Evolutionary conservation across 2,113 vertebrate genomes (phyloP).

Genomic region (Hystrix brachyura): DNA sequence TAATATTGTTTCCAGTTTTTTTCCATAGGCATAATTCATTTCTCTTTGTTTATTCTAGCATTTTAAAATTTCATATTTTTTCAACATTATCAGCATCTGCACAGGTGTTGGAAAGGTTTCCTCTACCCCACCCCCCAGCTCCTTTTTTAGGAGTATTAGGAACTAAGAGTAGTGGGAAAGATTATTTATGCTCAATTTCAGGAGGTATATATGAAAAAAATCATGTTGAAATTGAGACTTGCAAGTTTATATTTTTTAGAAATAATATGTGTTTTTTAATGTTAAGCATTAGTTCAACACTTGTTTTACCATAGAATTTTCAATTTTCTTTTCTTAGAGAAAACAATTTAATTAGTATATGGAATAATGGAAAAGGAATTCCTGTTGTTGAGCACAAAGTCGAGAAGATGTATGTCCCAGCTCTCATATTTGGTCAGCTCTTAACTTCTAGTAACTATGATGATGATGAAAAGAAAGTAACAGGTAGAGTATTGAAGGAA

Average conservation of each 20-base stretch:
- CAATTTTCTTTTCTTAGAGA: slow-evolving; percentile 89
- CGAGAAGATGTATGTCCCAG: slow-evolving; percentile 98
- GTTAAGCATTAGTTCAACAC: slow-evolving; percentile 34
- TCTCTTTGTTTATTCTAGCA: slow-evolving; percentile 70
- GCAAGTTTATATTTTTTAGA: slow-evolving; percentile 51
- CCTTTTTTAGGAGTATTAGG: slow-evolving; percentile 49
- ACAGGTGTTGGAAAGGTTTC: slow-evolving; percentile 64
- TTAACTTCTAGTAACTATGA: slow-evolving; percentile 99
- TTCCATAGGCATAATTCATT: slow-evolving; percentile 69
- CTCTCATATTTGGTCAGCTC: slow-evolving; percentile 99
- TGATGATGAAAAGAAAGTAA: slow-evolving; percentile 98
- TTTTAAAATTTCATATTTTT: slow-evolving; percentile 69
- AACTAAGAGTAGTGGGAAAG: slow-evolving; percentile 44
- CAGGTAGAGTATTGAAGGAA: slow-evolving; percentile 89
- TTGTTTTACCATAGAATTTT: slow-evolving; percentile 62
- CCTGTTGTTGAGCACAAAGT: slow-evolving; percentile 98
- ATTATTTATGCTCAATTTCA: slow-evolving; percentile 50
- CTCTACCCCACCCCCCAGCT: neutral
- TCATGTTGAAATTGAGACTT: slow-evolving; percentile 52
- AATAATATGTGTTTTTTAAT: slow-evolving; percentile 53
- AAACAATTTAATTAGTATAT: slow-evolving; percentile 96
- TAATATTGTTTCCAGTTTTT: slow-evolving; percentile 66
- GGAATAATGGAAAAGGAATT: slow-evolving; percentile 99
- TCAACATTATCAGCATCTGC: slow-evolving; percentile 67
- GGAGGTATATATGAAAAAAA: slow-evolving; percentile 24